Evolutionary conservation across 2,888 invertebrate species (phyloP).

Genomic region (Tenthredo distinguenda): DNA sequence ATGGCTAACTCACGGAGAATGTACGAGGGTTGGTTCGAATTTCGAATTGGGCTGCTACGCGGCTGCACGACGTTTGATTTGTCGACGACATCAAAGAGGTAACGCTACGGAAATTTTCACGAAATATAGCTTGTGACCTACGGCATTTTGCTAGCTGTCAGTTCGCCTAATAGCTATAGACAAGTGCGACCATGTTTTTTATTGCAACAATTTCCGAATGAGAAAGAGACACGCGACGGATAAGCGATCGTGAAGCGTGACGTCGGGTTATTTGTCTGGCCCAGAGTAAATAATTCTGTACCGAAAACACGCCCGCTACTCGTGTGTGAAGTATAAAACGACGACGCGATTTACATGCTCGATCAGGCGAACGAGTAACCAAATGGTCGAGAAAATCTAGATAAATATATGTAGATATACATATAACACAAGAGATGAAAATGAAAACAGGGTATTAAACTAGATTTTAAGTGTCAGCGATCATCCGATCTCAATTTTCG

Average conservation of each 20-base stretch:
- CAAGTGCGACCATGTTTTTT: slow-evolving; percentile 31
- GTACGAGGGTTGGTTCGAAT: slow-evolving; percentile 12
- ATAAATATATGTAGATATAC: not conserved
- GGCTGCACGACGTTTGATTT: not conserved
- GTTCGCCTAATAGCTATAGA: slow-evolving; percentile 10
- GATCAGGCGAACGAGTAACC: slow-evolving; percentile 26
- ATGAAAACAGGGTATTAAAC: slow-evolving; percentile 12
- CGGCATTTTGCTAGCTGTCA: slow-evolving; percentile 6
- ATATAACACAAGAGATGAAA: not conserved
- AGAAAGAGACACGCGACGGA: slow-evolving; percentile 38
- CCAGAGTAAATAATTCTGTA: slow-evolving; percentile 39
- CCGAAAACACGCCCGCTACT: slow-evolving; percentile 29
- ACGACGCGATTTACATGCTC: slow-evolving; percentile 31
- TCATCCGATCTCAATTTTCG: not conserved
- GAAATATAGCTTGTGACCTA: slow-evolving; percentile 10
- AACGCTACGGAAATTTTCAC: slow-evolving; percentile 13
- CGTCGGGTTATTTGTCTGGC: slow-evolving; percentile 34
- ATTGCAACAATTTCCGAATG: slow-evolving; percentile 38
- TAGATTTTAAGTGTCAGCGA: not conserved
- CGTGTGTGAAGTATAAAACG: slow-evolving; percentile 14
- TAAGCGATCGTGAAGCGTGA: slow-evolving; percentile 47
- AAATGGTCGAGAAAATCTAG: slow-evolving; percentile 24
- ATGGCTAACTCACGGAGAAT: not conserved
- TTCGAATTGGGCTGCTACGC: slow-evolving; percentile 12
- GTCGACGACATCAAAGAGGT: not conserved